Evolutionary conservation across 2,888 invertebrate species (phyloP), one percentile per base, ranked within the genome.

Genomic region (Xestia rhomboidea): DNA sequence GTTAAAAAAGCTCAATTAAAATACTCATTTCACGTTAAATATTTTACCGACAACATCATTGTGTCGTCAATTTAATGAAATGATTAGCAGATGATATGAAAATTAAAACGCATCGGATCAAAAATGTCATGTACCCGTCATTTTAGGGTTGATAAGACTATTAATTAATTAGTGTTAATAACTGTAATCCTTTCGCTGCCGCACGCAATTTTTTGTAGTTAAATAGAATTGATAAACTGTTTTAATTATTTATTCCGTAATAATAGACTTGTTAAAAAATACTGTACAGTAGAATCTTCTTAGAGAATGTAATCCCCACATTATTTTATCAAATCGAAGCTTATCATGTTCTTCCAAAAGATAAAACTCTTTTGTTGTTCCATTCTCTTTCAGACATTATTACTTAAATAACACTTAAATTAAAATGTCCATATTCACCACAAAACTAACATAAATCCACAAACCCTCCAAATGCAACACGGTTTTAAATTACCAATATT

Each of bases 101-200:
- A 87, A 90, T 91, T 90, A 89, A 90, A 93, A 93, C 93, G 91
- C 94, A 95, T 95, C 89, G 90, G 80, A 92, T 93, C 92, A 91
- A 88, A 81, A 92, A 90, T 90, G 93, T 92, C 95, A 94, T 94
- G 94, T 95, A 92, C 91, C 90, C 91, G 93, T 92, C 93, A 93
- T 89, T 92, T 92, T 87, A 88, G 86, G 89, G 91, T 91, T 90
- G 91, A 91, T 91, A 91, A 89, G 92, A 93, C 88, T 89, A 90
- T 92, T 94, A 93, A 94, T 94, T 94, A 94, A 95, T 94, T 94
- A 89, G 83, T 86, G 87, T 91, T 94, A 94, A 95, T 95, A 94
- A 93, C 88, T 83, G 87, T 90, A 95, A 95, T 95, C 95, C 96
- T 94, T 95, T 89, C 84, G 77, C 79, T 84, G 57, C 77, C 72